Percentiles rank a stretch among this genome's conserved stretches.
phyloP scores from a whole-genome alignment of 2,888 invertebrate genomes.

The Siphlonurus alternatus region DNA sequence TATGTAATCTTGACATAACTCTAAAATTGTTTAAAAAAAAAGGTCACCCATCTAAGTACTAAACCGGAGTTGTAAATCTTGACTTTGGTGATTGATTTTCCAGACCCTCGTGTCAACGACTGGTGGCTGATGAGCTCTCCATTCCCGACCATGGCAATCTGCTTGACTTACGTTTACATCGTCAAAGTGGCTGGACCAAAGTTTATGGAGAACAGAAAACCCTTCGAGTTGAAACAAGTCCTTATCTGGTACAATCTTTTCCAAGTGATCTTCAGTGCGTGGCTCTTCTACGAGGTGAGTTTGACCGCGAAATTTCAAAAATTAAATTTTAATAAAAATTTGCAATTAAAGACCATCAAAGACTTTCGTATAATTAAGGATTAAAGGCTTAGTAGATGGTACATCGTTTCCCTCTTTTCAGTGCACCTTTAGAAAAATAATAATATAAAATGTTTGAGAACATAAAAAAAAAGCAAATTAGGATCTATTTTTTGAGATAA shows the following conservation, averaged over 20 bases:
- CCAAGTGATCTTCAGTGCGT: conserved; percentile 29
- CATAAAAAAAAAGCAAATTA: too few relatives aligned
- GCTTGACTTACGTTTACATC: conserved; percentile 28
- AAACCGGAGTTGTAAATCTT: background rate
- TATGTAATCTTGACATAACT: background rate
- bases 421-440: too few relatives aligned
- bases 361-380: too few relatives aligned
- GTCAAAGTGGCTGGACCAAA: conserved; percentile 27
- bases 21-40: background rate
- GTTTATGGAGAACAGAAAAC: conserved; percentile 28
- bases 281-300: conserved; percentile 12
- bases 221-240: conserved; percentile 22
- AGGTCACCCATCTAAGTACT: background rate
- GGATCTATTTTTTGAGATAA: too few relatives aligned
- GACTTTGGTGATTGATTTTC: conserved; percentile 2
- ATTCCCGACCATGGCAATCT: conserved; percentile 29
- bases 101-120: conserved; percentile 26
- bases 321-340: too few relatives aligned
- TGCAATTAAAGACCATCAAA: too few relatives aligned
- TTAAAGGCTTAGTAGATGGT: too few relatives aligned
- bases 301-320: too few relatives aligned
- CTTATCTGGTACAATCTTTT: conserved; percentile 27
- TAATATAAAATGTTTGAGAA: too few relatives aligned
- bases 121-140: conserved; percentile 33
- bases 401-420: too few relatives aligned